phyloP scores from a whole-genome alignment of 2,888 invertebrate genomes.

The Trissoscelio sp. region DNA sequence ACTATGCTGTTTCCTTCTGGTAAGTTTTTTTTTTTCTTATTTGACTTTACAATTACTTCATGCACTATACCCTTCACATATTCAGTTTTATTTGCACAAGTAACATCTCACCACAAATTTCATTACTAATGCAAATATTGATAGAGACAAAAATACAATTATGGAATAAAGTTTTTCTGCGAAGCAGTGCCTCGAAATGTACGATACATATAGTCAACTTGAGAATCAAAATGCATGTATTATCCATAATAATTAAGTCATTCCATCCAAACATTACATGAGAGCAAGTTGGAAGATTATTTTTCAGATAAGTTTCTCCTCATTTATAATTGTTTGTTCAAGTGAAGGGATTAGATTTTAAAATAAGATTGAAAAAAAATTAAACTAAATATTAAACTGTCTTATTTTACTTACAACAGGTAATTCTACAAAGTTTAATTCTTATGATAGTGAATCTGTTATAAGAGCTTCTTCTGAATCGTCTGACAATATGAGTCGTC shows the following conservation, averaged over 20 bases:
- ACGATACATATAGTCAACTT: slow-evolving; percentile 25
- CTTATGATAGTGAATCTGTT: slow-evolving; percentile 78
- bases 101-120: neutral
- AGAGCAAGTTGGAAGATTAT: neutral
- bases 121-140: slow-evolving; percentile 17
- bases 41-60: too few relatives aligned
- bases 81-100: too few relatives aligned
- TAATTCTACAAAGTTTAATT: slow-evolving; percentile 75
- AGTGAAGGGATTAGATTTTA: too few relatives aligned
- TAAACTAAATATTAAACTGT: slow-evolving; percentile 28
- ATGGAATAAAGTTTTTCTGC: slow-evolving; percentile 31
- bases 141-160: slow-evolving; percentile 3
- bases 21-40: slow-evolving; percentile 67
- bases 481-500: slow-evolving; percentile 83
- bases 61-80: slow-evolving; percentile 9
- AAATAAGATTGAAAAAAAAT: neutral
- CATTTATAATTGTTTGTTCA: neutral
- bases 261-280: slow-evolving; percentile 13
- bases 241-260: slow-evolving; percentile 16
- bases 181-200: slow-evolving; percentile 23
- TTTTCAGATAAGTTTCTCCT: slow-evolving; percentile 2
- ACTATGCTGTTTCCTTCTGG: slow-evolving; percentile 85
- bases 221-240: slow-evolving; percentile 18
- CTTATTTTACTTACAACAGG: slow-evolving; percentile 69
- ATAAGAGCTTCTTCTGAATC: slow-evolving; percentile 80